Percentiles rank a stretch among this genome's conserved stretches.
Evolutionary conservation across 92 coral and sea anemone species (phyloP).

Genomic region (Phymanthus crucifer): DNA sequence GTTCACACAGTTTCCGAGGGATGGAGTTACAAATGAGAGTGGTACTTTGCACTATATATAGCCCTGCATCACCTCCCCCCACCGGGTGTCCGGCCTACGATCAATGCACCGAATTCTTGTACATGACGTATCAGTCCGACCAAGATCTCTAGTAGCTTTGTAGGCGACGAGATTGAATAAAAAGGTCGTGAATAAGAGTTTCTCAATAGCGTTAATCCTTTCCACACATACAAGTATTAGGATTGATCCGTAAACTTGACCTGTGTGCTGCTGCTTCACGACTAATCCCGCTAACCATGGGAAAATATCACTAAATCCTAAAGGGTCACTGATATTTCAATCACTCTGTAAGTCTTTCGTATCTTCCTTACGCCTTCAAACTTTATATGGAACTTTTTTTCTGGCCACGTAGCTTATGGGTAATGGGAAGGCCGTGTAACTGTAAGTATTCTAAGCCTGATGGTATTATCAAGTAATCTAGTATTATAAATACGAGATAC

Average conservation of each 20-base stretch:
- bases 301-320: neutral
- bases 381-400: no score
- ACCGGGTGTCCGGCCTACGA: neutral
- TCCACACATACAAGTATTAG: neutral
- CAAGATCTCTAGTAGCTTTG: neutral
- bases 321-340: neutral
- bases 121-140: neutral
- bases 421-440: no score
- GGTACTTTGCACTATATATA: no score
- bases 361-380: neutral
- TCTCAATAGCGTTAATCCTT: neutral
- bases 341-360: neutral
- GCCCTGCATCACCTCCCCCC: neutral
- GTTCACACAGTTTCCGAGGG: no score
- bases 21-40: no score
- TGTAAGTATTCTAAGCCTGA: no score
- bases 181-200: constrained; percentile 5
- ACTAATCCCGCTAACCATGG: neutral
- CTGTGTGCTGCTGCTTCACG: neutral
- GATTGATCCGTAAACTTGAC: constrained; percentile 1
- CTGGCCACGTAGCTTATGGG: no score
- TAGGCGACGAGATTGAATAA: neutral
- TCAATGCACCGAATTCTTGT: neutral
- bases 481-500: no score
- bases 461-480: no score